phyloP scores from a whole-genome alignment of 1,140 invertebrate genomes.

The Whitmania pigra region DNA sequence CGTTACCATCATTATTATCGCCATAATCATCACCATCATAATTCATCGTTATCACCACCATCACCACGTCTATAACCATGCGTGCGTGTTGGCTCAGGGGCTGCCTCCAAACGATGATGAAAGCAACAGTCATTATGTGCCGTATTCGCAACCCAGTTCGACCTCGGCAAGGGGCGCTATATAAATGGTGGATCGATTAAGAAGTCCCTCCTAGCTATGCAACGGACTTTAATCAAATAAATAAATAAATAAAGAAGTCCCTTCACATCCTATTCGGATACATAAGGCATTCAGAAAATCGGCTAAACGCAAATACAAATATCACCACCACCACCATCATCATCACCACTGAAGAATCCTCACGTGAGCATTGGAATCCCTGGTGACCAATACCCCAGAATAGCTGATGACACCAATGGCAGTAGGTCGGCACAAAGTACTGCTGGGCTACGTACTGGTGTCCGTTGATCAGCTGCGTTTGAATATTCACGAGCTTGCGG shows the following conservation, averaged over 20 bases:
- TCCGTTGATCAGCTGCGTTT: constrained; percentile 47
- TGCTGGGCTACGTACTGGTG: constrained; percentile 79
- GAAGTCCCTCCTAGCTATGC: too few species aligned
- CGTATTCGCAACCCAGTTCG: too few species aligned
- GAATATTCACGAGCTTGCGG: neutral
- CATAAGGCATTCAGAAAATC: too few species aligned
- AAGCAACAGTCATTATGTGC: too few species aligned
- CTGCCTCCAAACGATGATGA: too few species aligned
- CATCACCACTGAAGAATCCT: constrained; percentile 28
- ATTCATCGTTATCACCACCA: neutral
- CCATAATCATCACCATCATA: neutral
- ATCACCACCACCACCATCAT: constrained; percentile 1
- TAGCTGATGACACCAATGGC: constrained; percentile 79
- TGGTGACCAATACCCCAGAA: constrained; percentile 87
- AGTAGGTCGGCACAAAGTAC: constrained; percentile 75
- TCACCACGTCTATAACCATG: neutral
- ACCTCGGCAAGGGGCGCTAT: too few species aligned
- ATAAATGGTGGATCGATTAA: too few species aligned
- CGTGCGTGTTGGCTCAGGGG: too few species aligned
- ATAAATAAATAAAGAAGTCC: too few species aligned
- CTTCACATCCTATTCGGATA: too few species aligned
- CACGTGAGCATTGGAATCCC: constrained; percentile 77
- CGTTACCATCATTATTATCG: neutral
- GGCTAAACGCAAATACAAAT: too few species aligned
- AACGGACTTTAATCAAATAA: too few species aligned